These are phyloP conservation scores for Anolis apletophallus DNA, from an alignment of 2,797 vertebrate genomes.

Conservation along the genomic window DNA sequence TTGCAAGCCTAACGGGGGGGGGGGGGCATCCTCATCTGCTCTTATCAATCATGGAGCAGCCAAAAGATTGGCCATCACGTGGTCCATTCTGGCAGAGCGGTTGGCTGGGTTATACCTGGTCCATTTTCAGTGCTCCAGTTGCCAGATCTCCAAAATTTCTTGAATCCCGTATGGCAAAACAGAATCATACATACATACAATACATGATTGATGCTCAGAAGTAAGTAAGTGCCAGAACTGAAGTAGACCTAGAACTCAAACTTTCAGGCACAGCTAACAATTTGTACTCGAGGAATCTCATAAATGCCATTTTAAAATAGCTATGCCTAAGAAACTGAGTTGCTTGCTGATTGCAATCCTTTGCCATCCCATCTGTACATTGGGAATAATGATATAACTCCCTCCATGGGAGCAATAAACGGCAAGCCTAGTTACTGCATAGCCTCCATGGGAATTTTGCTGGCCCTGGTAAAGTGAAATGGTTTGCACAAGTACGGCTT, in stretches of 20 bases:
- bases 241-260: not conserved
- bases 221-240: not conserved
- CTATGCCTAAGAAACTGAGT: not conserved
- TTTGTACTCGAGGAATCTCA: not conserved
- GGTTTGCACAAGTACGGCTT: not conserved
- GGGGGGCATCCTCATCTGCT: no score
- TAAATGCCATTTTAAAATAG: not conserved
- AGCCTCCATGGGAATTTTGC: not conserved
- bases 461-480: constrained; percentile 6
- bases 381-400: not conserved
- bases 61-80: no score
- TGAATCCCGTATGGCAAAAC: no score
- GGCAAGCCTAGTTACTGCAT: not conserved
- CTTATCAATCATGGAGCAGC: no score
- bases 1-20: no score
- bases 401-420: not conserved
- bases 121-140: no score
- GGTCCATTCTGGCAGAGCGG: no score
- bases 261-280: not conserved
- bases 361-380: not conserved
- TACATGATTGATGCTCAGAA: not conserved
- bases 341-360: not conserved
- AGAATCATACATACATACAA: no score
- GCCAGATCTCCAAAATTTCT: no score
- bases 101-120: no score